phyloP scores from a whole-genome alignment of 2,888 invertebrate genomes.

The Xestobium rufovillosum region DNA sequence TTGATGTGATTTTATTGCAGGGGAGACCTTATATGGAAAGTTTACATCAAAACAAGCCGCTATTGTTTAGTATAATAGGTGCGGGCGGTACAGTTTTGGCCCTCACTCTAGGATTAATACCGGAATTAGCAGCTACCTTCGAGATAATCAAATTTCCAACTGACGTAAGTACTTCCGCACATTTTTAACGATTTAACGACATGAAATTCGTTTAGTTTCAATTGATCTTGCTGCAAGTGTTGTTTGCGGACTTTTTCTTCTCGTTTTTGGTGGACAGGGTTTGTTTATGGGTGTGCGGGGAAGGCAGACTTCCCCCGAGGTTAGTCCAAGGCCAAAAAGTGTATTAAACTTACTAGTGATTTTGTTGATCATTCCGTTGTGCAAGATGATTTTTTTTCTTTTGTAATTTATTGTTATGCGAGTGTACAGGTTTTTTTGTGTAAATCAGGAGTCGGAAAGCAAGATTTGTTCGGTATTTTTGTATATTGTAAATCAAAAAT shows the following conservation, averaged over 20 bases:
- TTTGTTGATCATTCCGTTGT: no score
- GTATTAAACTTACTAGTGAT: no score
- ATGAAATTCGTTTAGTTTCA: conserved; percentile 69
- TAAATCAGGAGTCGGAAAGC: no score
- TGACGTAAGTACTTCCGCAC: conserved; percentile 59
- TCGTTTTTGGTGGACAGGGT: conserved; percentile 79
- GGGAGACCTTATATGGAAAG: conserved; percentile 99
- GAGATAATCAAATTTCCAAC: conserved; percentile 92
- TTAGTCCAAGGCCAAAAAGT: no score
- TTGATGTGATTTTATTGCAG: conserved; percentile 45
- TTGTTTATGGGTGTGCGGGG: conserved; percentile 81
- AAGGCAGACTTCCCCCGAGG: conserved; percentile 51
- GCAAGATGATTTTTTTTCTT: no score
- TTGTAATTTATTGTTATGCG: no score
- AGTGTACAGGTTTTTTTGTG: no score
- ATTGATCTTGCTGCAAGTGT: conserved; percentile 69
- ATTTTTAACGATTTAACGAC: background rate
- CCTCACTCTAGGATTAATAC: conserved; percentile 76
- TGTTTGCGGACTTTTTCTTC: conserved; percentile 78
- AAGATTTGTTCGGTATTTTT: no score
- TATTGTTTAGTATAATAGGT: conserved; percentile 82
- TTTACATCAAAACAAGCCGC: conserved; percentile 80
- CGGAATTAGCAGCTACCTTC: conserved; percentile 82
- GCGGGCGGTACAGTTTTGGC: conserved; percentile 77
- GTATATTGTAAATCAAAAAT: no score